phyloP scores from a whole-genome alignment of 2,888 invertebrate species.

The Crocallis elinguaria region DNA sequence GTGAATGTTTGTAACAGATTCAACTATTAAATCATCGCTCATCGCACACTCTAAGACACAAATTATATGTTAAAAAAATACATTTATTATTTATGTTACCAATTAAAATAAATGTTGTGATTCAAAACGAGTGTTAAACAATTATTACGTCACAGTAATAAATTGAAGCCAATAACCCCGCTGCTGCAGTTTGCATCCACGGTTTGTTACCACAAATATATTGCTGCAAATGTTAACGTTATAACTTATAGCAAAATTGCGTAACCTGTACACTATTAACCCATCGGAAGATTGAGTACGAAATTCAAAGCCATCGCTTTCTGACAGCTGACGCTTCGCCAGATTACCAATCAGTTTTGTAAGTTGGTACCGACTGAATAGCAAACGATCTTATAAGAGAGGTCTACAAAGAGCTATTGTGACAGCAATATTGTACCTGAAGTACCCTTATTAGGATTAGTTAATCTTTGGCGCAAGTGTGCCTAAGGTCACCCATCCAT shows the following conservation, averaged over 20 bases:
- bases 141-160: conserved; percentile 4
- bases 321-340: conserved; percentile 33
- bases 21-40: background rate
- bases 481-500: too few species aligned
- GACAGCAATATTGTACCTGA: conserved; percentile 13
- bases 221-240: conserved; percentile 10
- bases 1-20: too few species aligned
- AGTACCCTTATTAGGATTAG: conserved; percentile 10
- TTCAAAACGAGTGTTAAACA: conserved; percentile 1
- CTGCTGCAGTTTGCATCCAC: background rate
- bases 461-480: too few species aligned
- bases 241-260: too few species aligned
- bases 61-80: background rate
- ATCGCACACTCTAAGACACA: background rate
- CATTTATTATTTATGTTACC: background rate
- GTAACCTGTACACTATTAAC: conserved; percentile 21
- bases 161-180: conserved; percentile 5
- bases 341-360: conserved; percentile 35
- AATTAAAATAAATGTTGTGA: conserved; percentile 1
- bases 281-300: conserved; percentile 18
- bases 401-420: conserved; percentile 25
- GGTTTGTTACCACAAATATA: conserved; percentile 17
- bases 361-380: conserved; percentile 24
- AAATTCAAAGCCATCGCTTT: conserved; percentile 19
- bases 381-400: conserved; percentile 16